A percentile compares a stretch with the other conserved stretches of the same genome.
phyloP scores from a whole-genome alignment of 2,888 invertebrate species.

The Matsumyia berberina region DNA sequence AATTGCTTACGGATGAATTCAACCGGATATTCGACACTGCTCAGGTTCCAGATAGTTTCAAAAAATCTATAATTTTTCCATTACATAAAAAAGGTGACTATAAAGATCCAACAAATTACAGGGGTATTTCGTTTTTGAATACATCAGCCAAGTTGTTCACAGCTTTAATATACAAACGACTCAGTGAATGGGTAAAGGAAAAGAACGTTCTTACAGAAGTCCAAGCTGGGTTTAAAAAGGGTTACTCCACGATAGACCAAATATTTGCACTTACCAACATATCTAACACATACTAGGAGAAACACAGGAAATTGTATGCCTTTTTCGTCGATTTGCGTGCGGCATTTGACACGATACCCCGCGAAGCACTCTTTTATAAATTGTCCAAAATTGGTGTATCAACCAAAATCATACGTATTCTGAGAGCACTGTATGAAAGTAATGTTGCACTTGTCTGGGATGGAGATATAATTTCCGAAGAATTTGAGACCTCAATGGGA shows the following conservation, averaged over 20 bases:
- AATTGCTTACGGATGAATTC: no score
- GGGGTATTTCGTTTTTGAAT: background rate
- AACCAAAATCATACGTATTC: slow-evolving; percentile 4
- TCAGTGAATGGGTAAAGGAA: slow-evolving; percentile 5
- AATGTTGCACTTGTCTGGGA: no score
- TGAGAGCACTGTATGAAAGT: no score
- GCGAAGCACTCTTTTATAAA: slow-evolving; percentile 17
- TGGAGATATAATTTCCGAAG: background rate
- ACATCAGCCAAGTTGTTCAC: background rate
- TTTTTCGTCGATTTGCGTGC: background rate
- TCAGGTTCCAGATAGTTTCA: background rate
- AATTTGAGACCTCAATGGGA: no score
- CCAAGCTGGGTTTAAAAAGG: no score
- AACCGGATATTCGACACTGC: slow-evolving; percentile 3
- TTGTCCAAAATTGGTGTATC: slow-evolving; percentile 3
- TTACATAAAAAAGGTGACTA: background rate
- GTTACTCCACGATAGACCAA: background rate
- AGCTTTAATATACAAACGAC: slow-evolving; percentile 4
- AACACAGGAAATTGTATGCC: background rate
- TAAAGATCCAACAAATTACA: no score
- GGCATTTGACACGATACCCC: no score
- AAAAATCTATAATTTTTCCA: background rate
- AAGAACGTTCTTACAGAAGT: background rate
- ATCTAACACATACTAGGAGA: background rate
- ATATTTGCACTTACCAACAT: background rate